These are phyloP conservation scores for Trichechus manatus DNA, from an alignment of 2,113 vertebrate genomes.

Conservation along the genomic window DNA sequence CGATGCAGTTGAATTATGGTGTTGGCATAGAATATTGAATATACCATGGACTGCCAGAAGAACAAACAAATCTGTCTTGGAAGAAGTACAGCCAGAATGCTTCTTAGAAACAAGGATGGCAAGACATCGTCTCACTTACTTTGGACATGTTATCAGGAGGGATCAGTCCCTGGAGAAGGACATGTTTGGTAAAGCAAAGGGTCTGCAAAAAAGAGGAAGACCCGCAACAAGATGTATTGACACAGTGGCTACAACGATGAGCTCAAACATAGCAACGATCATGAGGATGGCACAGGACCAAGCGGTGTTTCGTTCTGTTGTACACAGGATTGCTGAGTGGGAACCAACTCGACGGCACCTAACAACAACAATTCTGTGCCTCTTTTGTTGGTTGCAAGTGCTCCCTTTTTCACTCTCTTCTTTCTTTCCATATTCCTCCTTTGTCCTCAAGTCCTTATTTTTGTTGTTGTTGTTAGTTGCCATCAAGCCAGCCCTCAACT, in stretches of 20 bases:
- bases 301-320: not conserved
- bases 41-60: too few relatives aligned
- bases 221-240: too few relatives aligned
- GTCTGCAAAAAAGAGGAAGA: too few relatives aligned
- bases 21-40: too few relatives aligned
- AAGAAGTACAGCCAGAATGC: too few relatives aligned
- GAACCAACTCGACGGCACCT: not conserved
- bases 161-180: too few relatives aligned
- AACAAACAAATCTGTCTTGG: too few relatives aligned
- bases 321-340: not conserved
- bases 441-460: not conserved
- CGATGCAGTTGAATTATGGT: too few relatives aligned
- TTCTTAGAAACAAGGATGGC: too few relatives aligned
- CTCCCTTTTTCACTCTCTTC: slow-evolving; percentile 8
- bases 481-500: not conserved
- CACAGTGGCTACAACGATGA: not conserved
- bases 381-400: not conserved
- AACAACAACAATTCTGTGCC: not conserved
- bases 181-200: too few relatives aligned
- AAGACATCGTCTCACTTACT: too few relatives aligned
- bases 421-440: not conserved
- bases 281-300: not conserved
- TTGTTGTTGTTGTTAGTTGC: not conserved
- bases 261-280: not conserved
- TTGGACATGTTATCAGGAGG: too few relatives aligned